Conservation (phyloP, 2,113 vertebrate species). For the Holacanthus passer region DNA sequence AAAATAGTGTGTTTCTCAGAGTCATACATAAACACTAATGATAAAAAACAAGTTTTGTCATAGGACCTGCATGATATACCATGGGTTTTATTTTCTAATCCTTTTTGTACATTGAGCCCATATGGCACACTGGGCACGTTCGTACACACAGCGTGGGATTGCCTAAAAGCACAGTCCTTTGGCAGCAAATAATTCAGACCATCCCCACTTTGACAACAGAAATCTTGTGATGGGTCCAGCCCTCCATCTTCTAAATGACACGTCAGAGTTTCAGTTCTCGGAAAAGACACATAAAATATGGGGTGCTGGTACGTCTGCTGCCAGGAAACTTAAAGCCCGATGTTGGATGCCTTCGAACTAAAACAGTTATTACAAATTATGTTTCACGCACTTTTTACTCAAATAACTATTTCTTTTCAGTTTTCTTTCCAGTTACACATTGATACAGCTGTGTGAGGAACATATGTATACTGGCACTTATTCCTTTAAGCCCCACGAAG, state of each 20-base stretch:
- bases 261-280: not conserved
- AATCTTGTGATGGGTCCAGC: conserved; percentile 11
- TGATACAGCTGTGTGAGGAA: not conserved
- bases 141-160: conserved; percentile 14
- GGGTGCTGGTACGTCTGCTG: not conserved
- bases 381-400: not conserved
- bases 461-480: not conserved
- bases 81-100: conserved; percentile 3
- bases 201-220: conserved; percentile 21
- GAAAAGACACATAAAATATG: conserved; percentile 38
- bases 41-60: not conserved
- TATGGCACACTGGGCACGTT: conserved; percentile 7
- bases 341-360: not conserved
- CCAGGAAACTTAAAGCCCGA: not conserved
- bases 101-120: not conserved
- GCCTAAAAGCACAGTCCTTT: conserved; percentile 16
- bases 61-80: not conserved
- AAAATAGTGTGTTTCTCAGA: no score
- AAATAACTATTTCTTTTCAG: not conserved
- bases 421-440: not conserved
- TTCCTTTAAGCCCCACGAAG: not conserved
- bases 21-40: no score
- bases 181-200: conserved; percentile 11
- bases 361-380: not conserved
- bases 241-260: conserved; percentile 41